Conservation (phyloP, 2,888 invertebrate genomes). For the Alloscopus bannaensis region DNA sequence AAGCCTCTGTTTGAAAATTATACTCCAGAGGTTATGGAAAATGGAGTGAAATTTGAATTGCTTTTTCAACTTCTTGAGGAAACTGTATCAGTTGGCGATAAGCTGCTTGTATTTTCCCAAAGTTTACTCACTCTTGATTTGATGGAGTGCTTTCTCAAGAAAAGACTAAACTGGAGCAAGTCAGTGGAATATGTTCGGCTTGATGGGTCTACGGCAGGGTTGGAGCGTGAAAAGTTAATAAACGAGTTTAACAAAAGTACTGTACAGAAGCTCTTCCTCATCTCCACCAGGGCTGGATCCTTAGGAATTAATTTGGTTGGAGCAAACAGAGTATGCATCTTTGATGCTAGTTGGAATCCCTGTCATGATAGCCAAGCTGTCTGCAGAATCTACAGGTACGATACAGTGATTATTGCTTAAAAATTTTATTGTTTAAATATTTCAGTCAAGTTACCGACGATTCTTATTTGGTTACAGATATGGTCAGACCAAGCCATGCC, state of each 20-base stretch:
- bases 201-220: slow-evolving; percentile 95
- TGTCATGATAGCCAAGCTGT: slow-evolving; percentile 99
- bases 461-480: slow-evolving; percentile 79
- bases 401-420: slow-evolving; percentile 3
- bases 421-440: not conserved
- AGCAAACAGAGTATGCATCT: slow-evolving; percentile 97
- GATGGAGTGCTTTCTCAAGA: slow-evolving; percentile 96
- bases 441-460: not conserved
- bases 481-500: slow-evolving; percentile 95
- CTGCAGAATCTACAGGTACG: slow-evolving; percentile 89
- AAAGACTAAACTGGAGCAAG: slow-evolving; percentile 93
- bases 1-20: slow-evolving; percentile 89
- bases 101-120: slow-evolving; percentile 89
- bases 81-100: slow-evolving; percentile 90
- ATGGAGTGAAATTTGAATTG: slow-evolving; percentile 96
- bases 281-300: slow-evolving; percentile 97
- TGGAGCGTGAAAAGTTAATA: slow-evolving; percentile 96
- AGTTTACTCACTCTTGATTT: slow-evolving; percentile 95
- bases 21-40: slow-evolving; percentile 90
- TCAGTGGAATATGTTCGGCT: slow-evolving; percentile 89
- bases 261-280: slow-evolving; percentile 91
- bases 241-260: slow-evolving; percentile 96
- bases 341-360: slow-evolving; percentile 98
- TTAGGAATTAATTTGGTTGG: slow-evolving; percentile 98
- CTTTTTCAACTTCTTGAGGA: slow-evolving; percentile 94